phyloP scores from a whole-genome alignment of 2,113 vertebrate genomes.

The Dendropsophus ebraccatus region DNA sequence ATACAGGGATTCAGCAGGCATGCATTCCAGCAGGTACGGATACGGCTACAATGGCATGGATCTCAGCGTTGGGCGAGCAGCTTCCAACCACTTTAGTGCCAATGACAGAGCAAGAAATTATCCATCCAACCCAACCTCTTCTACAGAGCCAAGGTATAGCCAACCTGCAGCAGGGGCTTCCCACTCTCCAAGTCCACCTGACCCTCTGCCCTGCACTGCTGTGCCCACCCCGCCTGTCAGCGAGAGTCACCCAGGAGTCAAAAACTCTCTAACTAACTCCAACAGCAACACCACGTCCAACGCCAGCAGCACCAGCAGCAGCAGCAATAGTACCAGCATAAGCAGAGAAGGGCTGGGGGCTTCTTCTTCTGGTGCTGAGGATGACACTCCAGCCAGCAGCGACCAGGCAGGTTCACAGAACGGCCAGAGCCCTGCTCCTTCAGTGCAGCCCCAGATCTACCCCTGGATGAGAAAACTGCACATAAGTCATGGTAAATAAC shows the following conservation, averaged over 20 bases:
- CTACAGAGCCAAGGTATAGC: slow-evolving; percentile 93
- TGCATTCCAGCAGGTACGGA: slow-evolving; percentile 98
- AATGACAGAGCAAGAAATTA: slow-evolving; percentile 88
- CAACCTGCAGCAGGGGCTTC: slow-evolving; percentile 80
- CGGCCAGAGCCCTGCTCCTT: slow-evolving; percentile 82
- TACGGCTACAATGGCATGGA: slow-evolving; percentile 99
- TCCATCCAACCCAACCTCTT: slow-evolving; percentile 83
- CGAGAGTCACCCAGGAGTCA: slow-evolving; percentile 87
- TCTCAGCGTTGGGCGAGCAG: slow-evolving; percentile 91
- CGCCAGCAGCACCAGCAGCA: slow-evolving; percentile 58
- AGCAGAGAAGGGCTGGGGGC: slow-evolving; percentile 89
- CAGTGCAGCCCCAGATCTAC: slow-evolving; percentile 93
- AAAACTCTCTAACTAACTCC: slow-evolving; percentile 89
- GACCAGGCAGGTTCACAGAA: slow-evolving; percentile 87
- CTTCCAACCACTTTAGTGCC: slow-evolving; percentile 91
- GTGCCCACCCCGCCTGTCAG: slow-evolving; percentile 85
- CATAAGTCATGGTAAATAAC: slow-evolving; percentile 95
- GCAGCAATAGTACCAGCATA: slow-evolving; percentile 78
- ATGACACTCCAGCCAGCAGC: slow-evolving; percentile 89
- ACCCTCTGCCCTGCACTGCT: slow-evolving; percentile 87
- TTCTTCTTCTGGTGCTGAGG: slow-evolving; percentile 86
- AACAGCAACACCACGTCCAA: slow-evolving; percentile 77
- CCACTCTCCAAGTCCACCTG: slow-evolving; percentile 84
- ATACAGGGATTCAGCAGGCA: slow-evolving; percentile 94
- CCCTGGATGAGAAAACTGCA: slow-evolving; percentile 99